Base-by-base conservation (phyloP, 1,140 invertebrate species). In the Charaxes varanes region DNA sequence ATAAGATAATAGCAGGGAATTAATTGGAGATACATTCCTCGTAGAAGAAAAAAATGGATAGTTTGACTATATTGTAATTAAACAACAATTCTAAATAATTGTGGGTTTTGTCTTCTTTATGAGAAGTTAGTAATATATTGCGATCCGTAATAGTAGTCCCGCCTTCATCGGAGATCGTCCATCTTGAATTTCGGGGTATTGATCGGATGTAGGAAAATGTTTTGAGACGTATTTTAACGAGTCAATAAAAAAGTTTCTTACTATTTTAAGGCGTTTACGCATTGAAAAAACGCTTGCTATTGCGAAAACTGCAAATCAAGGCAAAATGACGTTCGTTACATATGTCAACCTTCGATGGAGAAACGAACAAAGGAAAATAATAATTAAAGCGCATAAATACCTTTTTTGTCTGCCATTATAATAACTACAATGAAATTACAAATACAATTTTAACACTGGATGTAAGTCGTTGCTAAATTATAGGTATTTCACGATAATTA, bases 331-430 rank as follows among this genome's bases (percentile, higher is more conserved):
- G 71, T n/a, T n/a, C n/a, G n/a, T 78, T 80, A 78, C 73, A 67
- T 62, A 78, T 80, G 76, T 73, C 73, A 78, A 64, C 51, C 53
- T 54, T 57, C 40, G 48, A 40, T 48, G 59, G 51, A 65, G 40
- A 63, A 59, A 65, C 63, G 69, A 76, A 76, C 69, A 76, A 76
- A 76, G 67, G 66, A 64, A 68, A 52, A 61, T 59, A 21, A 49
- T 54, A 66, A 59, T 62, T 43, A 53, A 71, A 72, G 43, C 36
- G 61, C 42, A 72, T 80, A 77, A 76, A 78, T 78, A 81, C 77
- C 76, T 80, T 80, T 80, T 53, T 78, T 81, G 60, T 81, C 77
- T 57, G 77, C 73, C 77, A 81, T 81, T 71, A 65, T 63, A 61
- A 64, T 62, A 60, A 66, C 33, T 64, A 61, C 44, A 58, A 56